Evolutionary conservation across 2,888 invertebrate genomes (phyloP).

Genomic region (Pseudanteris insignis): DNA sequence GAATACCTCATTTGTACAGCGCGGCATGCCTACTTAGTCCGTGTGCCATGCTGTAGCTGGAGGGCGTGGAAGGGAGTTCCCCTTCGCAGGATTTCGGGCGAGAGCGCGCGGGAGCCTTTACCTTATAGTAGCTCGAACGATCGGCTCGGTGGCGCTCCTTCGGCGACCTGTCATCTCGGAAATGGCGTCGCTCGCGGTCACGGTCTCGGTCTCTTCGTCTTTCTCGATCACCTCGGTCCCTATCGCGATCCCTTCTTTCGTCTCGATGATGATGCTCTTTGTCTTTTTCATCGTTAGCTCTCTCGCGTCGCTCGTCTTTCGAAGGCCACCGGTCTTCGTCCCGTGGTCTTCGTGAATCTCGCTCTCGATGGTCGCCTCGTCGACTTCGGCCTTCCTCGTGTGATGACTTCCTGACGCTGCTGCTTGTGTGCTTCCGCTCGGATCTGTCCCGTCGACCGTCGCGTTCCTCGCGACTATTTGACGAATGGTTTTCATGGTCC

Average conservation of each 20-base stretch:
- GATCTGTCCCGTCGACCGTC: conserved; percentile 50
- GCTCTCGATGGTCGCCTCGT: conserved; percentile 55
- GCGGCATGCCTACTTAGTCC: too few species aligned
- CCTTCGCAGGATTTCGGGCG: conserved; percentile 62
- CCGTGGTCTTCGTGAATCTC: conserved; percentile 52
- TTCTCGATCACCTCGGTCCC: conserved; percentile 51
- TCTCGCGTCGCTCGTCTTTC: conserved; percentile 55
- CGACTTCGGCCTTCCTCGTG: conserved; percentile 55
- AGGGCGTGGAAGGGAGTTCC: too few species aligned
- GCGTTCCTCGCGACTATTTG: conserved; percentile 52
- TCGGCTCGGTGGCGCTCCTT: conserved; percentile 62
- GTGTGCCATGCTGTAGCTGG: too few species aligned
- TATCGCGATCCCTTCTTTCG: conserved; percentile 58
- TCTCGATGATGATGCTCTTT: conserved; percentile 58
- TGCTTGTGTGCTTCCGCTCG: conserved; percentile 51
- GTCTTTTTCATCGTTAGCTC: conserved; percentile 51
- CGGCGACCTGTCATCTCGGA: conserved; percentile 56
- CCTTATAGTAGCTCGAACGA: conserved; percentile 57
- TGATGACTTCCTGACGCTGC: conserved; percentile 50
- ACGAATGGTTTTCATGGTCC: conserved; percentile 57
- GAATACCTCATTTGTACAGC: too few species aligned
- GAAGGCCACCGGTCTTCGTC: conserved; percentile 54
- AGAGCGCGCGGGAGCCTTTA: conserved; percentile 60
- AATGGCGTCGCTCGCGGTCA: conserved; percentile 58
- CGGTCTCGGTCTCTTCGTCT: conserved; percentile 51